A percentile compares a stretch with the other conserved stretches of the same genome.
Conservation (phyloP, 2,113 vertebrate species). For the Dryoscopus gambensis region DNA sequence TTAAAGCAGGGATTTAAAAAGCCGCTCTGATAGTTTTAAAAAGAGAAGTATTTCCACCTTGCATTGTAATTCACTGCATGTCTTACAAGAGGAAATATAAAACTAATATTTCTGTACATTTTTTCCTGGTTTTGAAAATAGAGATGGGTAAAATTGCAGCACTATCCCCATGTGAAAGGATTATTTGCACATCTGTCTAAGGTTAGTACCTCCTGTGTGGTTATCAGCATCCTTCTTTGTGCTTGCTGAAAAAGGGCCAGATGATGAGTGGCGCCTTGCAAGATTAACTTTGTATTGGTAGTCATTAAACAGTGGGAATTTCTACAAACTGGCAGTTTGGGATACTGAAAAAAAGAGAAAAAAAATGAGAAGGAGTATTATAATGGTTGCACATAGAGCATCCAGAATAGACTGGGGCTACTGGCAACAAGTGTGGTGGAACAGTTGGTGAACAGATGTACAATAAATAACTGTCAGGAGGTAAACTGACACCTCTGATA, state of each 20-base stretch:
- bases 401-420: background rate
- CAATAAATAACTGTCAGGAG: background rate
- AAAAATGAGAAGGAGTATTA: background rate
- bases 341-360: background rate
- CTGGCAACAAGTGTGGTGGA: background rate
- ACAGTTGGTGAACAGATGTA: background rate
- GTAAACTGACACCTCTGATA: background rate
- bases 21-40: background rate
- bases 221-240: conserved; percentile 14
- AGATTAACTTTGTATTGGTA: background rate
- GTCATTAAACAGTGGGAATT: conserved; percentile 2
- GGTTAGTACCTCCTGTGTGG: background rate
- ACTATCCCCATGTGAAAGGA: background rate
- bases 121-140: background rate
- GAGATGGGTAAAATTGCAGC: background rate
- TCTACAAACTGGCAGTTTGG: background rate
- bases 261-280: background rate
- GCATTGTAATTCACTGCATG: background rate
- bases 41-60: background rate
- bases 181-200: conserved; percentile 1
- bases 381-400: background rate
- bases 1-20: background rate
- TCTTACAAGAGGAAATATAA: background rate
- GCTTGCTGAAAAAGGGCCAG: background rate
- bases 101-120: background rate